Evolutionary conservation across 2,888 invertebrate species (phyloP), one percentile per base, ranked within the genome.

Genomic region (Trilocha varians): DNA sequence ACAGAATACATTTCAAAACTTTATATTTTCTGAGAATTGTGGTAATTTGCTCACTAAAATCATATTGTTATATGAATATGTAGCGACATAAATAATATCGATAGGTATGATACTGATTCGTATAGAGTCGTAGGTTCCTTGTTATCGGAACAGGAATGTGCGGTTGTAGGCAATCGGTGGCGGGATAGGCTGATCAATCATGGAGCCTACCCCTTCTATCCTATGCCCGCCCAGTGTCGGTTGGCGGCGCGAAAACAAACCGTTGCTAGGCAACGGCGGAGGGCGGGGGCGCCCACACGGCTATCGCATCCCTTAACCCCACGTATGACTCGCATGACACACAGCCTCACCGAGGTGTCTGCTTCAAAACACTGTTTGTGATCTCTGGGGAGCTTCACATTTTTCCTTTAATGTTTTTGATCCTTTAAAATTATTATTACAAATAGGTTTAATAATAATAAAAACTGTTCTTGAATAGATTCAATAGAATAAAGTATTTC

Each of bases 151-250:
- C 57, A 57, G 25, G 59, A 64, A 62, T 59, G 60, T 54, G 60
- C 69, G 62, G 69, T 70, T 63, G 74, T 78, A 80, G 79, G 78
- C 74, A 82, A 77, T 75, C 65, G 68, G 68, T 69, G 61, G 68
- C 63, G 72, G 73, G 77, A 82, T 79, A 83, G 85, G 84, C 78
- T 83, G 85, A 85, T 85, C 85, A 85, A 85, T 85, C 85, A 85
- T 77, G 78, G 73, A 71, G 71, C 75, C 79, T 78, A 83, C 83
- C 85, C 84, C 80, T 84, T 84, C 80, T 78, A 79, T 65, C 82
- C 38, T 34, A 42, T 42, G 38, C 42, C 82, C 79, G 79, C 82
- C 84, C 78, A 65, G 67, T 62, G 69, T 61, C 62, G 72, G 62
- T 59, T 59, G 62, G 62, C 63, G 47, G 70, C 73, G 78, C 75